phyloP scores from a whole-genome alignment of 1,140 invertebrate genomes.

The Steinernema khuongi region DNA sequence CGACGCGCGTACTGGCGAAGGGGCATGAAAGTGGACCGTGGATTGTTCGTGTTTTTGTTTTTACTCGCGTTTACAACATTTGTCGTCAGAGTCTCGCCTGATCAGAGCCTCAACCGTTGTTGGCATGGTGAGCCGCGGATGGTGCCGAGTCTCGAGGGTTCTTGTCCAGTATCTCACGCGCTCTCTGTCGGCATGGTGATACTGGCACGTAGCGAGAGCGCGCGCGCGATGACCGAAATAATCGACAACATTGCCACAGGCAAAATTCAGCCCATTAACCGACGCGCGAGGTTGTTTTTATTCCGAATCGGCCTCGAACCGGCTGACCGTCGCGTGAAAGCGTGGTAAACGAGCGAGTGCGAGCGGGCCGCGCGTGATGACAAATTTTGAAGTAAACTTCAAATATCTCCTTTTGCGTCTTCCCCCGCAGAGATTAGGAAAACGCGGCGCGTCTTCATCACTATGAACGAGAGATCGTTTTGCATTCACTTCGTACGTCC shows the following conservation, averaged over 20 bases:
- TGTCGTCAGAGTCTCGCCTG: neutral
- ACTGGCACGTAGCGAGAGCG: neutral
- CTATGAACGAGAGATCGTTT: neutral
- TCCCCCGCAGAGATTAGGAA: neutral
- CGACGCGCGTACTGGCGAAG: neutral
- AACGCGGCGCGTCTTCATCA: neutral
- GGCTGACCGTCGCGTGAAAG: too few species aligned
- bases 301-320: neutral
- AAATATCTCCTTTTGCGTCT: neutral
- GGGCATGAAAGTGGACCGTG: too few species aligned
- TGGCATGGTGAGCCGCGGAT: conserved; percentile 6
- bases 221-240: conserved; percentile 10
- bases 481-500: neutral
- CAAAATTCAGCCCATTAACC: neutral
- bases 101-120: neutral
- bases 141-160: neutral
- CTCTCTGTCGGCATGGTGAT: conserved; percentile 14
- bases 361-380: neutral
- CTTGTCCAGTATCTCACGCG: neutral
- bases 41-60: neutral
- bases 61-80: neutral
- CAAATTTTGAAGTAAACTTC: neutral
- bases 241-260: neutral
- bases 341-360: too few species aligned
- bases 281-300: neutral